These are phyloP conservation scores for Prunella fulvescens DNA, from an alignment of 2,113 vertebrate genomes.

Conservation along the genomic window DNA sequence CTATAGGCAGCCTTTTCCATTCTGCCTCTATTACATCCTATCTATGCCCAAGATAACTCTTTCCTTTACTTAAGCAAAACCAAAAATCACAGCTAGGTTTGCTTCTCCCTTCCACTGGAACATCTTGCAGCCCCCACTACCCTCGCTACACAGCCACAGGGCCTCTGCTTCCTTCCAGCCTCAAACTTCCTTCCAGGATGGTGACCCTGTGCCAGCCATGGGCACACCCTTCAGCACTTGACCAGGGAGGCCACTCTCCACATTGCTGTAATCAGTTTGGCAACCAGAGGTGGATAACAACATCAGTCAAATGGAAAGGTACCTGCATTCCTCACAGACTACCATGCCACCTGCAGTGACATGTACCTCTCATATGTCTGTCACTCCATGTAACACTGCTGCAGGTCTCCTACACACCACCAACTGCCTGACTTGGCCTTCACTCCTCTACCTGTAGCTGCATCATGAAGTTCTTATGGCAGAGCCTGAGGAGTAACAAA, in stretches of 20 bases:
- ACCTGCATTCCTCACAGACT: not conserved
- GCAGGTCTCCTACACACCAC: not conserved
- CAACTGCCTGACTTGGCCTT: not conserved
- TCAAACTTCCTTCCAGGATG: not conserved
- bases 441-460: not conserved
- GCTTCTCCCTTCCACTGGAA: not conserved
- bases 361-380: not conserved
- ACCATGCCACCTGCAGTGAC: not conserved
- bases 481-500: not conserved
- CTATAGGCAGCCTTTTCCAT: not conserved
- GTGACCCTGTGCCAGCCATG: accelerated
- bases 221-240: not conserved
- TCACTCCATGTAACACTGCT: not conserved
- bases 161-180: not conserved
- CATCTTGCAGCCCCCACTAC: not conserved
- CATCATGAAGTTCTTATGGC: not conserved
- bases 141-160: not conserved
- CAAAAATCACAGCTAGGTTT: not conserved
- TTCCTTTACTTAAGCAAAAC: not conserved
- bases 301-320: not conserved
- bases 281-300: not conserved
- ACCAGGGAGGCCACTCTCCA: not conserved
- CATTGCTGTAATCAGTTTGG: not conserved
- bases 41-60: not conserved
- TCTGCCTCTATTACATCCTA: not conserved